Percentiles rank a stretch among this genome's conserved stretches.
Evolutionary conservation across 2,113 vertebrate species (phyloP).

Genomic region (Eulemur rufifrons): DNA sequence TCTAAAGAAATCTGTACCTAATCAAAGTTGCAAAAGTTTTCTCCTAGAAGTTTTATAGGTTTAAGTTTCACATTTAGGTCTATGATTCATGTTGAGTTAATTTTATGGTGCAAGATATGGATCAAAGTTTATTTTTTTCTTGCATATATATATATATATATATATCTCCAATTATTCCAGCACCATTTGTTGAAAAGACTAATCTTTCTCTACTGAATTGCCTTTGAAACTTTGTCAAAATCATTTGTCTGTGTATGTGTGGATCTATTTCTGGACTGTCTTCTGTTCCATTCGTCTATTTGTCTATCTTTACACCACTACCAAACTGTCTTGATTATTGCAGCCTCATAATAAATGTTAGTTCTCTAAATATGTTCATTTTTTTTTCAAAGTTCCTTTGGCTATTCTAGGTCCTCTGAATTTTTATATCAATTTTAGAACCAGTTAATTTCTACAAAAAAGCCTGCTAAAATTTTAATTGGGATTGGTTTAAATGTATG

Average conservation of each 20-base stretch:
- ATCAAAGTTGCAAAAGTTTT: slow-evolving; percentile 58
- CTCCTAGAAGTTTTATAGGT: slow-evolving; percentile 26
- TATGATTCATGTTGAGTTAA: slow-evolving; percentile 63
- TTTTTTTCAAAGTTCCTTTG: slow-evolving; percentile 22
- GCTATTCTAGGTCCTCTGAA: slow-evolving; percentile 37
- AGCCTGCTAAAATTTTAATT: slow-evolving; percentile 36
- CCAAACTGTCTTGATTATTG: slow-evolving; percentile 50
- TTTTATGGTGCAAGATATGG: slow-evolving; percentile 56
- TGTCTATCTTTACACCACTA: slow-evolving; percentile 46
- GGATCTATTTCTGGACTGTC: slow-evolving; percentile 40
- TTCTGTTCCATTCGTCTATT: slow-evolving; percentile 46
- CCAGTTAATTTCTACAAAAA: slow-evolving; percentile 54
- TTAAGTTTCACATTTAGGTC: slow-evolving; percentile 64
- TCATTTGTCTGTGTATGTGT: slow-evolving; percentile 50
- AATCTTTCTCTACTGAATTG: slow-evolving; percentile 64
- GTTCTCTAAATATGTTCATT: slow-evolving; percentile 13
- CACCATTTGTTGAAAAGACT: slow-evolving; percentile 70
- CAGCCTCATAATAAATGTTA: slow-evolving; percentile 41
- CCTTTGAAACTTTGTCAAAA: slow-evolving; percentile 68
- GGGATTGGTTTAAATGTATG: slow-evolving; percentile 46
- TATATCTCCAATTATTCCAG: slow-evolving; percentile 56
- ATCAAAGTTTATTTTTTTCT: slow-evolving; percentile 66
- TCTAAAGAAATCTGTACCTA: slow-evolving; percentile 14
- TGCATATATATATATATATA: slow-evolving; percentile 25
- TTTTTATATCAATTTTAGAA: slow-evolving; percentile 57